These are phyloP conservation scores for Lethenteron reissneri DNA, from an alignment of 2,113 vertebrate genomes.

Conservation along the genomic window DNA sequence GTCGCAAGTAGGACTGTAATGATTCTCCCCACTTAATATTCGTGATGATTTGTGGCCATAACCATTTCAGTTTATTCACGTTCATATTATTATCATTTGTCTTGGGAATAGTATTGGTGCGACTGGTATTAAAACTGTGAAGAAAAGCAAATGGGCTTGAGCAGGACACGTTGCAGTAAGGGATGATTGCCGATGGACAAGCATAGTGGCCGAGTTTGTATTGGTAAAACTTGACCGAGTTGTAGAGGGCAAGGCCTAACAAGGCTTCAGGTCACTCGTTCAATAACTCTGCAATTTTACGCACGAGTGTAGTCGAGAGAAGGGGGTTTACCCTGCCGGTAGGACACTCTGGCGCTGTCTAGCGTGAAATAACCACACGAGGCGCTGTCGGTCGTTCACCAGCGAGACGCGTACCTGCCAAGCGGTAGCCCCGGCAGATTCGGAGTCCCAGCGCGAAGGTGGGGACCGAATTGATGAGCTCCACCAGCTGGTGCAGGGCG, in stretches of 20 bases:
- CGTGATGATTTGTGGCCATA: too few relatives aligned
- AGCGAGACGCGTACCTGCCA: conserved; percentile 34
- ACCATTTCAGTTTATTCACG: too few relatives aligned
- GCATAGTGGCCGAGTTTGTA: too few relatives aligned
- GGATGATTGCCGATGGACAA: too few relatives aligned
- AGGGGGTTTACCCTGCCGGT: neutral
- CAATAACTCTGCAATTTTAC: neutral
- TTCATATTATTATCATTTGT: too few relatives aligned
- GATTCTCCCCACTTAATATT: too few relatives aligned
- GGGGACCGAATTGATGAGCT: conserved; percentile 67
- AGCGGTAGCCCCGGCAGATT: conserved; percentile 48
- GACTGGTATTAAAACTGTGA: too few relatives aligned
- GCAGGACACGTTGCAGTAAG: too few relatives aligned
- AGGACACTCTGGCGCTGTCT: neutral
- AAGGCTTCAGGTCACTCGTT: neutral
- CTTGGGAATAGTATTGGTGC: too few relatives aligned
- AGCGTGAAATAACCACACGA: neutral
- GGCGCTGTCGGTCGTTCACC: neutral
- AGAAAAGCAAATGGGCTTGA: too few relatives aligned
- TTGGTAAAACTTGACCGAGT: neutral
- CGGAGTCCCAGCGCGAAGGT: conserved; percentile 55
- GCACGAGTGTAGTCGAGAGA: neutral
- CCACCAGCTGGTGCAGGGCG: conserved; percentile 49
- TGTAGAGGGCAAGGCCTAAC: neutral
- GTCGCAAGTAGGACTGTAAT: too few relatives aligned